Percentiles rank a stretch among this genome's conserved stretches.
Conservation (phyloP, 2,113 vertebrate genomes). For the Amia ocellicauda region DNA sequence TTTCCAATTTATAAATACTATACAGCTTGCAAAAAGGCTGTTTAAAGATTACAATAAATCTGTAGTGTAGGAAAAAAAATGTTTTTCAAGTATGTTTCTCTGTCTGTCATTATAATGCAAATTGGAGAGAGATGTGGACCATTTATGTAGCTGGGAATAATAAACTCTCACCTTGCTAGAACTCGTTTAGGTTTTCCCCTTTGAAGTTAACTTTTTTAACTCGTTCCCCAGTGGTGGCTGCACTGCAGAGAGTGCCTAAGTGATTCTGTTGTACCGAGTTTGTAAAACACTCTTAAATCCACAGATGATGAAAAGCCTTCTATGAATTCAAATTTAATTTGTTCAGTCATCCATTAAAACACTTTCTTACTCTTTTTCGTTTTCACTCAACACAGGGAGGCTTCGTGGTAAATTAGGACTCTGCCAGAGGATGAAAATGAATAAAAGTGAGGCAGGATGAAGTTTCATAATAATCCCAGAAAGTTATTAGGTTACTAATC, state of each 20-base stretch:
- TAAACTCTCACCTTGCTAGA: slow-evolving; percentile 41
- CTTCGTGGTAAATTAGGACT: slow-evolving; percentile 61
- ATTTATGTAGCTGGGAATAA: slow-evolving; percentile 22
- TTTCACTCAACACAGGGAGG: slow-evolving; percentile 39
- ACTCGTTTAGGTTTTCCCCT: slow-evolving; percentile 33
- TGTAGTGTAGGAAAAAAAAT: no score
- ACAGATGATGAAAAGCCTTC: slow-evolving; percentile 59
- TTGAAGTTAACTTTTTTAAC: slow-evolving; percentile 41
- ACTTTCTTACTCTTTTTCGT: slow-evolving; percentile 25
- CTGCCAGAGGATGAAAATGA: slow-evolving; percentile 61
- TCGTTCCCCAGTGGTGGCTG: no score
- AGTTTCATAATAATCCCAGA: slow-evolving; percentile 70
- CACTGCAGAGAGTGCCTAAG: slow-evolving; percentile 30
- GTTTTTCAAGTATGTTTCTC: slow-evolving; percentile 10
- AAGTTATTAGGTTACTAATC: slow-evolving; percentile 64
- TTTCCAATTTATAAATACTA: no score
- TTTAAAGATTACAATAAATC: no score
- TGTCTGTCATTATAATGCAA: slow-evolving; percentile 33
- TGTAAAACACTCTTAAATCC: slow-evolving; percentile 49
- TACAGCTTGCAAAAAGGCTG: no score
- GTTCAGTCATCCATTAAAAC: slow-evolving; percentile 71
- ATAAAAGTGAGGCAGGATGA: slow-evolving; percentile 52
- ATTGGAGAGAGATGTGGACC: slow-evolving; percentile 16
- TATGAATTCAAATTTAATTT: slow-evolving; percentile 70
- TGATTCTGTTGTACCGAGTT: slow-evolving; percentile 46